Evolutionary conservation across 2,888 invertebrate species (phyloP).

Genomic region (Pardosa pseudoannulata): DNA sequence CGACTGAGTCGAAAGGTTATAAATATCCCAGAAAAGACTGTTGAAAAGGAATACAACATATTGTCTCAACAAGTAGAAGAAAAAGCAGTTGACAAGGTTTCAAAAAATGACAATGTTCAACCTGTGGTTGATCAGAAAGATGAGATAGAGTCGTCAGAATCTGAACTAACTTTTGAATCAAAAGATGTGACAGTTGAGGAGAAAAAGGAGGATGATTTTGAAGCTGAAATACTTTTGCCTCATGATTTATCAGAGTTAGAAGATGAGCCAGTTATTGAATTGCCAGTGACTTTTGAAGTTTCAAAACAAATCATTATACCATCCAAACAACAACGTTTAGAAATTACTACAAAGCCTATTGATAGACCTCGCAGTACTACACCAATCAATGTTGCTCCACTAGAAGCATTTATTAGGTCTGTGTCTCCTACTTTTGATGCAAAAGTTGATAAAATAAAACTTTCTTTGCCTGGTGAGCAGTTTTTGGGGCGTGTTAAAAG

Average conservation of each 20-base stretch:
- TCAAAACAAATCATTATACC: conserved; percentile 56
- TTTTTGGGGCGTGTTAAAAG: conserved; percentile 75
- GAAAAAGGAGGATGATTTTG: conserved; percentile 71
- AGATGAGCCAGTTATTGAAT: conserved; percentile 62
- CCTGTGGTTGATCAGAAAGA: conserved; percentile 23
- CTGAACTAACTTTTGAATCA: conserved; percentile 66
- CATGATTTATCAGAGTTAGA: conserved; percentile 73
- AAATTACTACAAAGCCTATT: conserved; percentile 79
- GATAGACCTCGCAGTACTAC: conserved; percentile 86
- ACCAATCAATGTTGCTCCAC: conserved; percentile 84
- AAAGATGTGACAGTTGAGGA: conserved; percentile 19
- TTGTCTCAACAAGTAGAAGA: conserved; percentile 29
- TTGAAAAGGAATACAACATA: conserved; percentile 63
- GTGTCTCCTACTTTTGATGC: conserved; percentile 73
- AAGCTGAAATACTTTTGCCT: conserved; percentile 72
- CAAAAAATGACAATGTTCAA: conserved; percentile 52
- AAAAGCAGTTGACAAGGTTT: conserved; percentile 27
- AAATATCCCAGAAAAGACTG: conserved; percentile 48
- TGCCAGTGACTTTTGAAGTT: conserved; percentile 39
- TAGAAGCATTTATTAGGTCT: conserved; percentile 84
- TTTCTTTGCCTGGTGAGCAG: conserved; percentile 83
- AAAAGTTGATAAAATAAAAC: conserved; percentile 83
- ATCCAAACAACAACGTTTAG: conserved; percentile 72
- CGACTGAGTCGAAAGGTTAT: conserved; percentile 50
- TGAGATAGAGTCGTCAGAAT: conserved; percentile 69